Percentiles rank a stretch among this genome's conserved stretches.
phyloP scores from a whole-genome alignment of 2,888 invertebrate genomes.

The Hirtodrosophila histrioides region DNA sequence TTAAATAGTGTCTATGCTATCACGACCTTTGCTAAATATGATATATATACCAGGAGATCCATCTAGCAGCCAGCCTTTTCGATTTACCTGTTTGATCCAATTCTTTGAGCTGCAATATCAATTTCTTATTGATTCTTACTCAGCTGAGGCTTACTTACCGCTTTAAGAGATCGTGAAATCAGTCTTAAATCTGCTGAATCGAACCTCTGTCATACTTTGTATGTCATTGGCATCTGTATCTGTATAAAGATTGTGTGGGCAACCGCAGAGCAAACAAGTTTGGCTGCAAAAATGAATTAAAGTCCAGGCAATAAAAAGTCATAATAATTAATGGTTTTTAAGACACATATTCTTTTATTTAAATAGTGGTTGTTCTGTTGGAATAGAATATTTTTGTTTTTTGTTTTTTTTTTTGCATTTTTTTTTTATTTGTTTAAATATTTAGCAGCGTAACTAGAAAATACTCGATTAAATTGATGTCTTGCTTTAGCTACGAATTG shows the following conservation, averaged over 20 bases:
- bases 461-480: slow-evolving; percentile 49
- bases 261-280: slow-evolving; percentile 50
- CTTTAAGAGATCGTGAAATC: not conserved
- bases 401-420: slow-evolving; percentile 14
- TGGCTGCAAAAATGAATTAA: slow-evolving; percentile 42
- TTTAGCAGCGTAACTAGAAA: slow-evolving; percentile 59
- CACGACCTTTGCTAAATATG: no score
- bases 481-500: slow-evolving; percentile 53
- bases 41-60: no score
- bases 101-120: not conserved
- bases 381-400: slow-evolving; percentile 43
- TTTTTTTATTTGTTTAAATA: slow-evolving; percentile 20
- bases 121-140: not conserved
- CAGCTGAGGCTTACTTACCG: not conserved
- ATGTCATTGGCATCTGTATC: slow-evolving; percentile 14
- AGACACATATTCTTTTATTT: slow-evolving; percentile 80
- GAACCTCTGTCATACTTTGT: slow-evolving; percentile 19
- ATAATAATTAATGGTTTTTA: slow-evolving; percentile 63
- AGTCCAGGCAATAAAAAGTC: slow-evolving; percentile 60
- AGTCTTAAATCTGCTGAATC: not conserved
- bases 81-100: no score
- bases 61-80: no score
- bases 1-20: no score
- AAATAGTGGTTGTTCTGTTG: slow-evolving; percentile 68
- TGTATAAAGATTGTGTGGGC: slow-evolving; percentile 41